These are phyloP conservation scores for Sebastes nivosus DNA, from an alignment of 2,797 vertebrate species.

Conservation along the genomic window DNA sequence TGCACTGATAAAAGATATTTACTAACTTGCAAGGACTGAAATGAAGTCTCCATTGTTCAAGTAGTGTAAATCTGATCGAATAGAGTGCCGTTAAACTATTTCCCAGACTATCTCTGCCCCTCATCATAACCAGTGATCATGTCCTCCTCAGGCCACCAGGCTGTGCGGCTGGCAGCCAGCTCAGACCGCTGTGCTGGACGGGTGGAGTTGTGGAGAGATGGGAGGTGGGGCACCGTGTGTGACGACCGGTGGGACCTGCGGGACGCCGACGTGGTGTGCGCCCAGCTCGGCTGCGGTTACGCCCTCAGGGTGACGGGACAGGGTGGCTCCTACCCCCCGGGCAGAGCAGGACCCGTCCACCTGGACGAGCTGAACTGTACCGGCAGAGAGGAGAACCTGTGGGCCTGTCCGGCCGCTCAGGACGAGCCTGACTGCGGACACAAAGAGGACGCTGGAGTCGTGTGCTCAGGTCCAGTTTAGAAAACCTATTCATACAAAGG, in stretches of 20 bases:
- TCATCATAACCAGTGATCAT: background rate
- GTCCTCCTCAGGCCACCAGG: constrained; percentile 49
- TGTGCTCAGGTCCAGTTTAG: constrained; percentile 76
- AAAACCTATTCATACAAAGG: background rate
- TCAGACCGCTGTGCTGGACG: constrained; percentile 70
- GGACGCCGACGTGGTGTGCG: constrained; percentile 73
- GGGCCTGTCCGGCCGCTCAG: constrained; percentile 56
- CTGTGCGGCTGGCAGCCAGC: constrained; percentile 43
- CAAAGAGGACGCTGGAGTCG: constrained; percentile 81
- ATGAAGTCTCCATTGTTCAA: background rate
- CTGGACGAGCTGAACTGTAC: constrained; percentile 81
- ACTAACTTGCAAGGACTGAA: background rate
- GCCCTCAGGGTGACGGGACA: constrained; percentile 71
- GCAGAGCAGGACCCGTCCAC: constrained; percentile 69
- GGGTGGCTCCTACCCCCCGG: constrained; percentile 59
- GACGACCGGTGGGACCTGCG: constrained; percentile 78
- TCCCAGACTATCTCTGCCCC: background rate
- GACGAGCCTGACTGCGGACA: constrained; percentile 77
- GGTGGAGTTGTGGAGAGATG: constrained; percentile 74
- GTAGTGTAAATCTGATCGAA: background rate
- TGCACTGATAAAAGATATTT: background rate
- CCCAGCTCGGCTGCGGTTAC: constrained; percentile 78
- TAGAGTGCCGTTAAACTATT: background rate
- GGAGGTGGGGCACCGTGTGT: constrained; percentile 78
- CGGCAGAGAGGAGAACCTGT: constrained; percentile 74